These are phyloP conservation scores for Eilema depressum DNA, from an alignment of 2,888 invertebrate species.

Conservation along the genomic window DNA sequence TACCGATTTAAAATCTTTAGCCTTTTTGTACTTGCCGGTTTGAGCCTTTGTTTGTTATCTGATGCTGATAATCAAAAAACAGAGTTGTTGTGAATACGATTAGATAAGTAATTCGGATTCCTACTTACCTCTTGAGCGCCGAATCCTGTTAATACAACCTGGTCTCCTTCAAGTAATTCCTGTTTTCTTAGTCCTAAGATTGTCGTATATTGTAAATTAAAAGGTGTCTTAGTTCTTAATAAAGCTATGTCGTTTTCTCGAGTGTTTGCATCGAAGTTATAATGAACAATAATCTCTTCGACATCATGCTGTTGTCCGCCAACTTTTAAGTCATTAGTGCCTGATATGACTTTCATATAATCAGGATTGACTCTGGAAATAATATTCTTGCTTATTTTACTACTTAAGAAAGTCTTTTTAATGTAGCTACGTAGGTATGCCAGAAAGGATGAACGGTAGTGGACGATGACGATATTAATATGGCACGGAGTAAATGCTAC, in stretches of 20 bases:
- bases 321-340: constrained; percentile 70
- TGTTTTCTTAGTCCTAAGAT: constrained; percentile 57
- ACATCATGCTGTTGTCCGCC: constrained; percentile 65
- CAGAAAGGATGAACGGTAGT: too few species aligned
- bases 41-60: neutral
- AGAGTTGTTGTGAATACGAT: neutral
- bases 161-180: constrained; percentile 66
- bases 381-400: neutral
- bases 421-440: too few species aligned
- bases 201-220: constrained; percentile 60
- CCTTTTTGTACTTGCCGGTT: neutral
- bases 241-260: constrained; percentile 75
- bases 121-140: constrained; percentile 69
- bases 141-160: constrained; percentile 72
- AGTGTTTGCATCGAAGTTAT: constrained; percentile 59
- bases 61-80: neutral
- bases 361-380: constrained; percentile 68
- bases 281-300: constrained; percentile 59
- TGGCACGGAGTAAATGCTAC: too few species aligned
- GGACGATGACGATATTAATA: too few species aligned
- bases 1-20: neutral
- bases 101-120: neutral
- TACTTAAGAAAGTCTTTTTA: neutral
- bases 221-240: constrained; percentile 61
- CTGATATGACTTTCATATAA: constrained; percentile 70